Evolutionary conservation across 2,888 invertebrate species (phyloP), one percentile per base, ranked within the genome.

Genomic region (Nebria salina): DNA sequence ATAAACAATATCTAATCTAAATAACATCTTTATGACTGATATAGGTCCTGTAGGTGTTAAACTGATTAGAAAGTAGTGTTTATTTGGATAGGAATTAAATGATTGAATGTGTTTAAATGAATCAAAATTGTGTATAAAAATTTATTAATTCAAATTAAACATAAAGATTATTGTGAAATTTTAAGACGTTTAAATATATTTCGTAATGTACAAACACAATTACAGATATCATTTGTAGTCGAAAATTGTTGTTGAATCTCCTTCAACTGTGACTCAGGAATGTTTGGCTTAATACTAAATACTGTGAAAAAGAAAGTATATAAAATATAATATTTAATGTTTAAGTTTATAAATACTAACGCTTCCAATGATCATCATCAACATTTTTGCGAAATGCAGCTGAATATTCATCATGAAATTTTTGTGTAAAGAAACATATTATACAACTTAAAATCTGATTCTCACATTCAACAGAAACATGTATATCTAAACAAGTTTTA

Each of bases 381-480:
- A 25, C 74, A 13, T 79, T 65, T 79, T 74, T 73, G 65, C 43
- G 11, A 79, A 65, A 74, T 42, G 25, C 42, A 74, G 43, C 42
- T 72, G 41, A 34, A 34, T 79, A 79, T 54, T 64, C 66, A 41
- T 79, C 75, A 75, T 79, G 54, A 66, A 68, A 68, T 70, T 68
- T 75, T 75, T 74, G 74, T 70, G 79, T 79, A 68, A 79, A 79
- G 15, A 73, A 79, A 20, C 75, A 75, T 15, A 79, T 42, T 25
- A n/a, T 74, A 15, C 25, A 34, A 43, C 64, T 6, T 43, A 26
- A 68, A 2, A 20, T 7, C 8, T 75, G 54, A n/a, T 75, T 34
- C 25, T 68, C 41, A 34, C 41, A 66, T 75, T 68, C 54, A 42
- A 79, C n/a, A 20, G 9, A n/a, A 42, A 75, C 9, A 25, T 79